A percentile compares a stretch with the other conserved stretches of the same genome.
Conservation (phyloP, 2,113 vertebrate species). For the Proteles cristata region DNA sequence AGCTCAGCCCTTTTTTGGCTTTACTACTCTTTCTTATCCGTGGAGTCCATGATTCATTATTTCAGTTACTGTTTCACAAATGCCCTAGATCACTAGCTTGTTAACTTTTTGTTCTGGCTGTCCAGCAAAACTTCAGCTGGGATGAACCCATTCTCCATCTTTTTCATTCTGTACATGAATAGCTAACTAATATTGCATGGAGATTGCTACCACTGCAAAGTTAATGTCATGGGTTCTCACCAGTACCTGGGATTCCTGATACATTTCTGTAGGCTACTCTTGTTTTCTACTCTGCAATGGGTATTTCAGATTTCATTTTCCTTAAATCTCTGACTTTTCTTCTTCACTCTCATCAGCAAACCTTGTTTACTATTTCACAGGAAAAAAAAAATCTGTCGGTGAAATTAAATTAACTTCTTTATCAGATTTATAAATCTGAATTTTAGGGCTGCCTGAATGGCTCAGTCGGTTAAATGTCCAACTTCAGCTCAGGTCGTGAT, state of each 20-base stretch:
- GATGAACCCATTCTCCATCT: background rate
- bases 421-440: constrained; percentile 15
- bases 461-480: too few species aligned
- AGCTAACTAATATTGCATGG: background rate
- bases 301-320: constrained; percentile 11
- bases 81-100: background rate
- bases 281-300: background rate
- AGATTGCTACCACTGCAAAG: background rate
- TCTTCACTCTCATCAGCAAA: background rate
- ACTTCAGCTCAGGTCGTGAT: too few species aligned
- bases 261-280: background rate
- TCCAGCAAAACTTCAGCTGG: background rate
- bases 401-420: constrained; percentile 23
- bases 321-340: background rate
- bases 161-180: background rate
- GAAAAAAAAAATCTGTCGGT: background rate
- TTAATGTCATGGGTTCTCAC: background rate
- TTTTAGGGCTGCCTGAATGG: background rate
- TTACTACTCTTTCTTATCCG: background rate
- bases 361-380: constrained; percentile 35
- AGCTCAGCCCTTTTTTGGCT: background rate
- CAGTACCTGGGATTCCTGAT: background rate
- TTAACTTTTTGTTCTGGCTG: background rate
- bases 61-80: background rate
- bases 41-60: background rate